Evolutionary conservation across 2,113 vertebrate genomes (phyloP).

Genomic region (Bubalus kerabau): DNA sequence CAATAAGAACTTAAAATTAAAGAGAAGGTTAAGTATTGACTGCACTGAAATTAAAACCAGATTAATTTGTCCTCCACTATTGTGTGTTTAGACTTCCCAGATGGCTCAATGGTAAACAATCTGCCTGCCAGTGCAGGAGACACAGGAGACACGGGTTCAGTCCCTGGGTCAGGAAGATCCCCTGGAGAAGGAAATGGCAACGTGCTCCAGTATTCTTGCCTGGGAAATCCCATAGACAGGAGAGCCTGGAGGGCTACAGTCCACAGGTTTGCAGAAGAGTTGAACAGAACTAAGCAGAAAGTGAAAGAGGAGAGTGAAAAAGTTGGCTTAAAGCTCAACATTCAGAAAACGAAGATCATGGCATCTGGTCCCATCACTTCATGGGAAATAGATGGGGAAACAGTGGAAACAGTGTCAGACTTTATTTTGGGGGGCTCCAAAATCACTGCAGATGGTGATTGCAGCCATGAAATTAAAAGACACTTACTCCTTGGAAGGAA

Average conservation of each 20-base stretch:
- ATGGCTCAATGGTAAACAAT: not conserved
- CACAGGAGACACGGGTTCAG: not conserved
- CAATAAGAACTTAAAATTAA: slow-evolving; percentile 22
- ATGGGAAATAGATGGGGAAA: no score
- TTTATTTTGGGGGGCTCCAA: no score
- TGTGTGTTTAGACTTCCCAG: slow-evolving; percentile 71
- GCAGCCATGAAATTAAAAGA: no score
- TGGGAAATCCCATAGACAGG: not conserved
- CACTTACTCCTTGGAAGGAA: no score
- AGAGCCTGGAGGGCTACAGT: not conserved
- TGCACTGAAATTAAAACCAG: slow-evolving; percentile 41
- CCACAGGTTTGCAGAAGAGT: not conserved
- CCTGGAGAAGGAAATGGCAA: not conserved
- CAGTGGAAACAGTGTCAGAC: no score
- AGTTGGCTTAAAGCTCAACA: no score
- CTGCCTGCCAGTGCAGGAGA: not conserved
- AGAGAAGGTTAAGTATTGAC: not conserved
- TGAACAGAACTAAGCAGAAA: not conserved
- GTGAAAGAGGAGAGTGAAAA: no score
- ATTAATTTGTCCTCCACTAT: slow-evolving; percentile 72
- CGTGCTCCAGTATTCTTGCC: not conserved
- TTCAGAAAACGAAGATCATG: no score
- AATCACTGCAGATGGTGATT: no score
- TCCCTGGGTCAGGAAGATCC: not conserved
- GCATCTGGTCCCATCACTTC: no score